Evolutionary conservation across 1,140 invertebrate genomes (phyloP).

Genomic region (Drosophila sp.): DNA sequence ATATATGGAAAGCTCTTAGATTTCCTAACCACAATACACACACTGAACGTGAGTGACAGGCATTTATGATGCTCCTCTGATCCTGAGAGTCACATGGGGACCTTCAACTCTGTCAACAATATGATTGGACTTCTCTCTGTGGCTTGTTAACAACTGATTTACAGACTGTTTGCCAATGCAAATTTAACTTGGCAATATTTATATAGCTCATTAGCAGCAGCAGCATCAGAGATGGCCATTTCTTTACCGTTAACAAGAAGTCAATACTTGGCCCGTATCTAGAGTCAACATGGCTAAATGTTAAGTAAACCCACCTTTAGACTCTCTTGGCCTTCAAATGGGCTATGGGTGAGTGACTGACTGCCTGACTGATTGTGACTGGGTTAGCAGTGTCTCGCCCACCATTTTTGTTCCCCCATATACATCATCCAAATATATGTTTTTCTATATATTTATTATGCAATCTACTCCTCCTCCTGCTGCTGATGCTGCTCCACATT

Average conservation of each 20-base stretch:
- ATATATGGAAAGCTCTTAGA: neutral
- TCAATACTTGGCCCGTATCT: slow-evolving; percentile 56
- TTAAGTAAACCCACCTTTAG: slow-evolving; percentile 48
- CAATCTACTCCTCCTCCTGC: slow-evolving; percentile 35
- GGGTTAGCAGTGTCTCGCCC: slow-evolving; percentile 55
- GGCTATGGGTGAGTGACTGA: slow-evolving; percentile 37
- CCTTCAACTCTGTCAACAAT: neutral
- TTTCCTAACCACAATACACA: slow-evolving; percentile 1
- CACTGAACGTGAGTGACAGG: neutral
- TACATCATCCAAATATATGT: slow-evolving; percentile 5
- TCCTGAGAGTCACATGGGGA: slow-evolving; percentile 2
- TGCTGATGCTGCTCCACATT: slow-evolving; percentile 59
- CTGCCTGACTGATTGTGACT: slow-evolving; percentile 35
- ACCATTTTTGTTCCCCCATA: slow-evolving; percentile 17
- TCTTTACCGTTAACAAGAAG: slow-evolving; percentile 63
- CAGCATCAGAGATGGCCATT: neutral
- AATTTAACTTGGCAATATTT: slow-evolving; percentile 73
- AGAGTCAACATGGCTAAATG: slow-evolving; percentile 57
- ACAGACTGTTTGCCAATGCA: slow-evolving; percentile 56
- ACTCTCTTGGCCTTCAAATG: slow-evolving; percentile 69
- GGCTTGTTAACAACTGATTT: slow-evolving; percentile 55
- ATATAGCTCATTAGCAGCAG: slow-evolving; percentile 71
- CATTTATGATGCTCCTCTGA: slow-evolving; percentile 14
- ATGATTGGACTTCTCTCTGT: slow-evolving; percentile 65
- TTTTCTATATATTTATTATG: slow-evolving; percentile 17